These are phyloP conservation scores for Chloromyia formosa DNA, from an alignment of 2,888 invertebrate genomes.

Conservation along the genomic window DNA sequence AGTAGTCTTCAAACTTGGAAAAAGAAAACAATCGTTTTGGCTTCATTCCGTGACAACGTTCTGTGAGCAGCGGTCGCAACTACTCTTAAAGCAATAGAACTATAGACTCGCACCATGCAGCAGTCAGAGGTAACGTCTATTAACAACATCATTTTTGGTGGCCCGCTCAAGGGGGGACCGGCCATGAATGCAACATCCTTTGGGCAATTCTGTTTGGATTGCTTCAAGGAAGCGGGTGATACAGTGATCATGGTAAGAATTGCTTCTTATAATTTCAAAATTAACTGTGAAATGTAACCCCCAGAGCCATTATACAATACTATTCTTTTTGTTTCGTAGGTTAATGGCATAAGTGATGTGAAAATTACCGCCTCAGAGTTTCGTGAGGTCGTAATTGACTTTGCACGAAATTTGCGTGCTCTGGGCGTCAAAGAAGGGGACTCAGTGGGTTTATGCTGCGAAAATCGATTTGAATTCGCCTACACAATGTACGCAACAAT, in stretches of 20 bases:
- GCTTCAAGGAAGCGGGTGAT: constrained; percentile 66
- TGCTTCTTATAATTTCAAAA: neutral
- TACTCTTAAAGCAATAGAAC: neutral
- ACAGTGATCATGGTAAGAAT: constrained; percentile 65
- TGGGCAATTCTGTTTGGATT: constrained; percentile 68
- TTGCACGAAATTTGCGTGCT: constrained; percentile 61
- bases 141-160: constrained; percentile 60
- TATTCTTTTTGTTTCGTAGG: constrained; percentile 50
- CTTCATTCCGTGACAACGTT: constrained; percentile 10
- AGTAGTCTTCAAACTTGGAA: too few species aligned
- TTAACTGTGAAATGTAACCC: too few species aligned
- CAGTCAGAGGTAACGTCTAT: neutral
- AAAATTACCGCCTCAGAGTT: constrained; percentile 57
- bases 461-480: constrained; percentile 68
- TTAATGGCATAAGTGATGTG: constrained; percentile 58
- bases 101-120: too few species aligned
- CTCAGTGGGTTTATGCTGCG: constrained; percentile 67
- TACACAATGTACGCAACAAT: constrained; percentile 65
- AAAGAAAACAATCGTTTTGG: too few species aligned
- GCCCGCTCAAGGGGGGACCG: constrained; percentile 52
- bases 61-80: neutral
- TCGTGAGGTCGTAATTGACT: constrained; percentile 55
- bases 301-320: too few species aligned
- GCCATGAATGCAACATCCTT: constrained; percentile 58
- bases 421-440: constrained; percentile 66